Percentiles rank a stretch among this genome's conserved stretches.
Conservation (phyloP, 2,888 invertebrate genomes). For the Noctua janthina region DNA sequence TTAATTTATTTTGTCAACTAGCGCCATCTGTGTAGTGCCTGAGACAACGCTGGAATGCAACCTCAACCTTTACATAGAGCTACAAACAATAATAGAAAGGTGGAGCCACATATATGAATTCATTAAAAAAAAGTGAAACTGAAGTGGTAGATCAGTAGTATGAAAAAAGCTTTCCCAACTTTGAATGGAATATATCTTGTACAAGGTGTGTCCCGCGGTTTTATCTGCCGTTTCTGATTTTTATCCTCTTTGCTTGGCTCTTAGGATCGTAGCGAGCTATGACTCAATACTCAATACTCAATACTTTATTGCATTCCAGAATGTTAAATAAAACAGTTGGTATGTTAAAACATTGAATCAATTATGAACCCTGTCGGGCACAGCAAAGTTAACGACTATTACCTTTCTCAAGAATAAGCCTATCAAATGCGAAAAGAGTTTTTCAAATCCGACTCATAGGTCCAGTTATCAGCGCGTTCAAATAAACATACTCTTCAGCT, state of each 20-base stretch:
- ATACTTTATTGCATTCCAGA: too few species aligned
- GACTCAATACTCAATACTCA: too few species aligned
- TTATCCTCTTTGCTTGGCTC: background rate
- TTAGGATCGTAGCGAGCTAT: background rate
- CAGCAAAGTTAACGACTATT: too few species aligned
- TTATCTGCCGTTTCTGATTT: background rate
- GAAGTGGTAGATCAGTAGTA: too few species aligned
- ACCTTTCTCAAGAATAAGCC: background rate
- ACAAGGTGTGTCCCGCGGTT: background rate
- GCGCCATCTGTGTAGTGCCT: conserved; percentile 37
- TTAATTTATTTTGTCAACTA: background rate
- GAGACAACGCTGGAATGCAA: background rate
- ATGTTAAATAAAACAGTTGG: too few species aligned
- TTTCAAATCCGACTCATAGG: background rate
- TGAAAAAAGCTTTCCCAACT: background rate
- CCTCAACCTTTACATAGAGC: background rate
- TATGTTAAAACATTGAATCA: too few species aligned
- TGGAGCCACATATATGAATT: conserved; percentile 28
- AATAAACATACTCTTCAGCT: background rate
- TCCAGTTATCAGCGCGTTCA: background rate
- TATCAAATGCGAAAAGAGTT: background rate
- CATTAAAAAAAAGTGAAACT: background rate
- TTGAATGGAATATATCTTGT: background rate
- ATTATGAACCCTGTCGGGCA: too few species aligned
- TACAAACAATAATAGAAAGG: conserved; percentile 14